phyloP scores from a whole-genome alignment of 1,140 invertebrate species.

The Camponotus floridanus region DNA sequence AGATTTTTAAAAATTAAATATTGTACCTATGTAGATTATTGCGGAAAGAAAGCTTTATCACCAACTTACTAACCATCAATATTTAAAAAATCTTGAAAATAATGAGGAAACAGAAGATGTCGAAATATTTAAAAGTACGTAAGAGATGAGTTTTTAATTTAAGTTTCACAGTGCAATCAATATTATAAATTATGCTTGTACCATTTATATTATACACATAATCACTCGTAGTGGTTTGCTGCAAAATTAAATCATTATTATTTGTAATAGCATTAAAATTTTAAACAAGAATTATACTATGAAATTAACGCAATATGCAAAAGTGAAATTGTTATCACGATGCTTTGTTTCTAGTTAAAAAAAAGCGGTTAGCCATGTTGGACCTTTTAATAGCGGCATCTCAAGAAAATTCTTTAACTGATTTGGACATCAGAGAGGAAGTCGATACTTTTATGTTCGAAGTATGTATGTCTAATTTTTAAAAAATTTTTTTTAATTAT shows the following conservation, averaged over 20 bases:
- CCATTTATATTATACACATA: no score
- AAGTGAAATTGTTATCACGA: no score
- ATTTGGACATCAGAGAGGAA: conserved; percentile 92
- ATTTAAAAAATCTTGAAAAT: conserved; percentile 57
- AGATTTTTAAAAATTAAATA: not conserved
- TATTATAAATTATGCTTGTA: no score
- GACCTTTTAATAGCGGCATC: conserved; percentile 91
- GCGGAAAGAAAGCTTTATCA: conserved; percentile 76
- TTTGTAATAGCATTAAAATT: no score
- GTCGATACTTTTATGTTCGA: conserved; percentile 88
- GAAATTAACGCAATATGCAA: not conserved
- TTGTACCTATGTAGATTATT: conserved; percentile 69
- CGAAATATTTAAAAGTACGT: not conserved
- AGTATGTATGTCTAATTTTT: conserved; percentile 88
- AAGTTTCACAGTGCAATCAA: no score
- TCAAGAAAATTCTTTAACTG: conserved; percentile 85
- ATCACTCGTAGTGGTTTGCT: no score
- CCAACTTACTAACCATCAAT: conserved; percentile 54
- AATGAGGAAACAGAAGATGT: not conserved
- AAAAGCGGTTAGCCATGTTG: conserved; percentile 91
- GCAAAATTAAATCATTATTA: no score
- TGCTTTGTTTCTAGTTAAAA: conserved; percentile 82
- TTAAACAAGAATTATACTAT: not conserved
- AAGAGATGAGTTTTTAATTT: no score
- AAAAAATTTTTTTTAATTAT: conserved; percentile 74